Percentiles rank a stretch among this genome's conserved stretches.
These are phyloP conservation scores for Poeciliopsis occidentalis DNA, from an alignment of 2,113 vertebrate genomes.

Conservation along the genomic window DNA sequence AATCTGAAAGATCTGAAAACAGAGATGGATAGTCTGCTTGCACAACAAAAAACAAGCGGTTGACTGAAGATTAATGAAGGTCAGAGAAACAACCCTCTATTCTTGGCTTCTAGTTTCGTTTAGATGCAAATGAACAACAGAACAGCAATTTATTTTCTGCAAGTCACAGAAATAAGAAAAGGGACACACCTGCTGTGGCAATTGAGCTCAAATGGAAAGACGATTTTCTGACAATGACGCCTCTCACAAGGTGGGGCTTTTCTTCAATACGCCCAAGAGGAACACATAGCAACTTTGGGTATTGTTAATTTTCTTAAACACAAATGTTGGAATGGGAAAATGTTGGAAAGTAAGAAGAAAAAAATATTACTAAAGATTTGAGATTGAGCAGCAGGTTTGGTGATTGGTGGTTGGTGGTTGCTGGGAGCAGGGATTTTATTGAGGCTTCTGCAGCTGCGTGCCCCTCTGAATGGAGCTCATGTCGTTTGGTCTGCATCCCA, in stretches of 20 bases:
- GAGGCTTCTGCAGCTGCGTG: slow-evolving; percentile 67
- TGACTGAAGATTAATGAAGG: slow-evolving; percentile 65
- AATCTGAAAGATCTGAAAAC: slow-evolving; percentile 10
- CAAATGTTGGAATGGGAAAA: not conserved
- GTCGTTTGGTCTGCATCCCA: slow-evolving; percentile 59
- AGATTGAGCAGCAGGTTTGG: slow-evolving; percentile 10
- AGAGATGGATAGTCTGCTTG: slow-evolving; percentile 2
- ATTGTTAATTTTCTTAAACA: not conserved
- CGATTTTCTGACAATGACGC: not conserved
- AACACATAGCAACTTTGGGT: not conserved
- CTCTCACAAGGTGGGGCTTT: not conserved
- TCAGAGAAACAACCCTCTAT: slow-evolving; percentile 57
- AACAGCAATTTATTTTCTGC: slow-evolving; percentile 41
- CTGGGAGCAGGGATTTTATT: slow-evolving; percentile 6
- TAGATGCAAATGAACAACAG: slow-evolving; percentile 47
- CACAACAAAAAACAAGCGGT: slow-evolving; percentile 47
- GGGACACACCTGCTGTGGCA: slow-evolving; percentile 48
- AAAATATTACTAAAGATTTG: not conserved
- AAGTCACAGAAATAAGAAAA: slow-evolving; percentile 21
- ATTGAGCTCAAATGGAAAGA: not conserved
- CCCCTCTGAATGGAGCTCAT: slow-evolving; percentile 54
- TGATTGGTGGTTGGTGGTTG: not conserved
- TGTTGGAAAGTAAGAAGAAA: not conserved
- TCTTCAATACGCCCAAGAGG: not conserved
- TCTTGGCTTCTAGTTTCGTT: slow-evolving; percentile 69